phyloP scores from a whole-genome alignment of 2,797 vertebrate genomes.

The Cynopterus sphinx region DNA sequence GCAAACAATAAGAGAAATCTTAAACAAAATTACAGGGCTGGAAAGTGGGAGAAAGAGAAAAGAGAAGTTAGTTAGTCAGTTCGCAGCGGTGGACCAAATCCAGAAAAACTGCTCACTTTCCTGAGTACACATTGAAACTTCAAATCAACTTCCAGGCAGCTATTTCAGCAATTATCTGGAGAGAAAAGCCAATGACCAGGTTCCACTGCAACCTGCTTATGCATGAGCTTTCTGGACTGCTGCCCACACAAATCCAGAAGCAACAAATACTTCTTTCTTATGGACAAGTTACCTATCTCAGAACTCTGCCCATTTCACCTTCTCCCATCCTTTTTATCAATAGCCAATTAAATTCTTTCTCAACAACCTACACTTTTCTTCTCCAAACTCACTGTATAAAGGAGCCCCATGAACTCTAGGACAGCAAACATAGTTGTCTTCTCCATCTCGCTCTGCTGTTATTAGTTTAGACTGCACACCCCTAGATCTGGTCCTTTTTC shows the following conservation, averaged over 20 bases:
- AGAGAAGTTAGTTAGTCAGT: not conserved
- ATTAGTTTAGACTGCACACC: too few relatives aligned
- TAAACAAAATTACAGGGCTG: not conserved
- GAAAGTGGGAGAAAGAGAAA: not conserved
- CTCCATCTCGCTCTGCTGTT: not conserved
- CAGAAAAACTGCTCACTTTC: not conserved
- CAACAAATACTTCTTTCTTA: not conserved
- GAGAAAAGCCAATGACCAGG: not conserved
- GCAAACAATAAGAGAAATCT: not conserved
- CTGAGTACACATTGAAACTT: not conserved
- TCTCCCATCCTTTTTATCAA: not conserved
- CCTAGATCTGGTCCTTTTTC: not conserved
- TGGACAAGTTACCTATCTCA: not conserved
- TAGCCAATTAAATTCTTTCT: not conserved
- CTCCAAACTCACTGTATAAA: not conserved
- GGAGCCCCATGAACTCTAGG: not conserved
- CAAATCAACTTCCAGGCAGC: not conserved
- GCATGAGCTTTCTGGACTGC: not conserved
- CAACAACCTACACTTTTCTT: not conserved
- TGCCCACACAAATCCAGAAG: not conserved
- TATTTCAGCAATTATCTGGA: not conserved
- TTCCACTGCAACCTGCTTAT: not conserved
- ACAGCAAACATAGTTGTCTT: not conserved
- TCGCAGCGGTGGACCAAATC: not conserved
- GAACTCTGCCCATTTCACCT: not conserved